Evolutionary conservation across 2,888 invertebrate species (phyloP), one percentile per base, ranked within the genome.

Genomic region (Quadroppia sp.): DNA sequence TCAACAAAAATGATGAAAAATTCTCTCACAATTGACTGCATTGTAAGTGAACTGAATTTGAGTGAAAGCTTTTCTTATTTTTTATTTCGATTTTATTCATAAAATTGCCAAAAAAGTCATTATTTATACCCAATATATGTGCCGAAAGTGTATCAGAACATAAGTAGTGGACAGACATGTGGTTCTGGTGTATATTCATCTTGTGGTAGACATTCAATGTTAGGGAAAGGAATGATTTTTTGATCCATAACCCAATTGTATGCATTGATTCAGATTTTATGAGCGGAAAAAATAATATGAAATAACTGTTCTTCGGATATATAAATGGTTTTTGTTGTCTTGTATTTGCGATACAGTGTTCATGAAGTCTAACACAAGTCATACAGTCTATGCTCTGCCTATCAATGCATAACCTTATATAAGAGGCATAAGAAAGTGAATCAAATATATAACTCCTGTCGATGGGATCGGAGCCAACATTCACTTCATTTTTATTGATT

Each of bases 131-230:
- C 23, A 32, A 17, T 9, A 28, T 17, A 56, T 59, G 32, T 59
- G 30, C 59, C 30, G 59, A 59, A 59, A 28, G 40, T 67, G 42
- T n/a, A n/a, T 23, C 67, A 25, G 36, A 4, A 20, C 25, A 42
- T 67, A 67, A 67, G 67, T 67, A 42, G 67, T 67, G 67, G 67
- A 67, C n/a, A n/a, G n/a, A n/a, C 67, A 67, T 67, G 67, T 67
- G 67, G 67, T 67, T 40, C 59, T 13, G 15, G 28, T 42, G 40
- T 40, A 67, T 67, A 9, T n/a, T 28, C 7, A 67, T 67, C n/a
- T 67, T 40, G 28, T 23, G 40, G 20, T 2, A 9, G 40, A 23
- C 36, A 11, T 36, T 7, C 23, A 15, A 20, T 2, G 3, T 53
- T 17, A 53, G 23, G 25, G 28, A 9, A 30, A 15, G 28, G 4